Conservation (phyloP, 2,888 invertebrate species). For the Monopis laevigella region DNA sequence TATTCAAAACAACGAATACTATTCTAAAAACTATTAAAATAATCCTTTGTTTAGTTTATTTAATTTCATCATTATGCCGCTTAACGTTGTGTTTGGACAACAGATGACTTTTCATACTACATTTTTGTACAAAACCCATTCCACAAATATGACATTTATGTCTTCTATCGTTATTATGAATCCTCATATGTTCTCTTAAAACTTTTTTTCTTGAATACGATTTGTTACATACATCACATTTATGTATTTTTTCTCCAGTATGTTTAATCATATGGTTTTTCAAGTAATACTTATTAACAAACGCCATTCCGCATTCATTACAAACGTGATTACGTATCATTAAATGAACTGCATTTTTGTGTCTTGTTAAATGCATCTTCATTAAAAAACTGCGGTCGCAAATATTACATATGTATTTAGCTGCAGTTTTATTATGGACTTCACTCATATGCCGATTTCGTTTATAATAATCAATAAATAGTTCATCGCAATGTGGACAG, state of each 20-base stretch:
- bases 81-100: constrained; percentile 40
- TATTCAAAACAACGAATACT: too few relatives aligned
- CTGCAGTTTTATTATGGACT: constrained; percentile 41
- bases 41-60: too few relatives aligned
- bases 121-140: constrained; percentile 48
- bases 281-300: constrained; percentile 47
- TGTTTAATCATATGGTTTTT: constrained; percentile 56
- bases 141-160: constrained; percentile 49
- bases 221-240: constrained; percentile 41
- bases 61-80: background rate
- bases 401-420: constrained; percentile 48
- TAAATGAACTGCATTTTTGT: constrained; percentile 50
- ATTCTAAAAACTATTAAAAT: too few relatives aligned
- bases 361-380: constrained; percentile 46
- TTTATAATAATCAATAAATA: constrained; percentile 50
- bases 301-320: constrained; percentile 45
- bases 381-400: constrained; percentile 50
- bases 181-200: constrained; percentile 48
- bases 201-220: constrained; percentile 54
- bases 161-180: constrained; percentile 50
- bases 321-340: constrained; percentile 54
- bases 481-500: constrained; percentile 46
- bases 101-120: constrained; percentile 53
- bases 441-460: constrained; percentile 48
- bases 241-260: constrained; percentile 44